Evolutionary conservation across 2,113 vertebrate genomes (phyloP).

Genomic region (Nansenia antarctica): DNA sequence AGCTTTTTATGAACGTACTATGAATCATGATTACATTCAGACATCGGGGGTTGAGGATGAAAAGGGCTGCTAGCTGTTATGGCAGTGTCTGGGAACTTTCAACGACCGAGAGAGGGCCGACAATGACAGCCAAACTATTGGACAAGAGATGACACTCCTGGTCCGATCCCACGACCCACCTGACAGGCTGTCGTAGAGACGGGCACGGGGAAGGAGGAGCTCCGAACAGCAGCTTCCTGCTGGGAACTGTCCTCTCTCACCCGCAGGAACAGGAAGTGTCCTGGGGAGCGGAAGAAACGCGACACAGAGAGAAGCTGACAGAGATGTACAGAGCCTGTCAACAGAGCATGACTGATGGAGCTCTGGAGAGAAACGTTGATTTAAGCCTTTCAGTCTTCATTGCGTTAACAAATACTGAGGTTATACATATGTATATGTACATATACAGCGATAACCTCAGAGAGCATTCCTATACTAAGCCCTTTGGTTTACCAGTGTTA

Average conservation of each 20-base stretch:
- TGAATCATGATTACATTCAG: too few relatives aligned
- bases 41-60: too few relatives aligned
- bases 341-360: neutral
- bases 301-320: conserved; percentile 12
- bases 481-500: conserved; percentile 11
- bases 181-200: conserved; percentile 71
- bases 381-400: neutral
- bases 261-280: conserved; percentile 82
- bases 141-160: too few relatives aligned
- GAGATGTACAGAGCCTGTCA: neutral
- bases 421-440: neutral
- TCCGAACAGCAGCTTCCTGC: conserved; percentile 67
- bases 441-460: conserved; percentile 2
- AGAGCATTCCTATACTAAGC: conserved; percentile 6
- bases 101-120: too few relatives aligned
- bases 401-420: neutral
- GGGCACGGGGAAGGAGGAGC: conserved; percentile 71
- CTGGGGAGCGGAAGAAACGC: conserved; percentile 60
- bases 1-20: too few relatives aligned
- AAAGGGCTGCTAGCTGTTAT: too few relatives aligned
- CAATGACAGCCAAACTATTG: too few relatives aligned
- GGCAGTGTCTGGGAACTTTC: too few relatives aligned
- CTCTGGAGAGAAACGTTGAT: neutral
- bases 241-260: conserved; percentile 60
- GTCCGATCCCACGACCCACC: conserved; percentile 62